These are phyloP conservation scores for Ormyrus labotus DNA, from an alignment of 2,888 invertebrate genomes.

Conservation along the genomic window DNA sequence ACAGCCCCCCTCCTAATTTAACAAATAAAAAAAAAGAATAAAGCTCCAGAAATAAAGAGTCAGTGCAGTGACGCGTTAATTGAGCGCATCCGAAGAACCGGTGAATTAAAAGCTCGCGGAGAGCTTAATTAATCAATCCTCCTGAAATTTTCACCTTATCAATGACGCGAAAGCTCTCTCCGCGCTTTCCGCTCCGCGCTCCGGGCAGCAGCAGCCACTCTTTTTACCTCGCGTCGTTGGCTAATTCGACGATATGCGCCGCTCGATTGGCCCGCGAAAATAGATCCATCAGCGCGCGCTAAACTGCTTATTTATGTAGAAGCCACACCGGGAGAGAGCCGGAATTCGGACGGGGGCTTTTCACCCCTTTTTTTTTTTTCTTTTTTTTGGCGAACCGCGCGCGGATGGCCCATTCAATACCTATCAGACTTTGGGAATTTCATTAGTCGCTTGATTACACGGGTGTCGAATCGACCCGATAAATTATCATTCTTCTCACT, in stretches of 20 bases:
- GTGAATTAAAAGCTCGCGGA: not conserved
- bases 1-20: no score
- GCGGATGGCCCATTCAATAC: no score
- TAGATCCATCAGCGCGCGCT: conserved; percentile 19
- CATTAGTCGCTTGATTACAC: no score
- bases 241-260: not conserved
- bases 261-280: not conserved
- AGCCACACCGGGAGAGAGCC: no score
- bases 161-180: not conserved
- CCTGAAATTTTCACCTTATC: conserved; percentile 22
- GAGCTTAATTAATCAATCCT: conserved; percentile 15
- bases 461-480: no score
- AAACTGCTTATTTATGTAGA: conserved; percentile 9
- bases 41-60: no score
- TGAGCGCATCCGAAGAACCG: not conserved
- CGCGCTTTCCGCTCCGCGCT: not conserved
- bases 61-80: conserved; percentile 1
- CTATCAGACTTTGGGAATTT: no score
- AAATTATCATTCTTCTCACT: no score
- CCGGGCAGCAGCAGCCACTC: not conserved
- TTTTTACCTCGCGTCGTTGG: not conserved
- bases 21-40: no score
- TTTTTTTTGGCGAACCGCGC: no score
- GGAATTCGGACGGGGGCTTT: no score
- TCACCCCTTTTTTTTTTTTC: no score